Percentiles rank a stretch among this genome's conserved stretches.
These are phyloP conservation scores for Willisornis vidua DNA, from an alignment of 2,113 vertebrate genomes.

Conservation along the genomic window DNA sequence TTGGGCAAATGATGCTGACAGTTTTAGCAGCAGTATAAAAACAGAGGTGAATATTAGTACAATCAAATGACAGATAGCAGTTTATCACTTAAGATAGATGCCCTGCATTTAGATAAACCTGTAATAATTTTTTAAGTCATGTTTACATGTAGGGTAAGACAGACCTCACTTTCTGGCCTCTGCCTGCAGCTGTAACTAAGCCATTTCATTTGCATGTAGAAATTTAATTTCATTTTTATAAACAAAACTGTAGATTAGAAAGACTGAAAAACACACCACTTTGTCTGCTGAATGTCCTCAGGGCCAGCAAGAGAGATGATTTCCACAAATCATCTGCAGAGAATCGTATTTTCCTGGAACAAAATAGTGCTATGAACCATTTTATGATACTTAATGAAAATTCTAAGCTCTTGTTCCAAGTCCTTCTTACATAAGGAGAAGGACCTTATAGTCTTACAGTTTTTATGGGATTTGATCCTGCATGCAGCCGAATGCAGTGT, in stretches of 20 bases:
- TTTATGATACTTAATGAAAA: background rate
- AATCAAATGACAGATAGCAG: background rate
- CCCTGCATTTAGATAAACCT: background rate
- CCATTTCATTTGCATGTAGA: slow-evolving; percentile 23
- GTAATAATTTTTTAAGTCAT: background rate
- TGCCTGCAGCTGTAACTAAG: slow-evolving; percentile 25
- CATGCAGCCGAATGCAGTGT: background rate
- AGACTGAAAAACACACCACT: background rate
- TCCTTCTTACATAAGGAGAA: background rate
- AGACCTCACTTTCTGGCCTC: background rate
- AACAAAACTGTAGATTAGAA: slow-evolving; percentile 38
- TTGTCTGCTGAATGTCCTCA: background rate
- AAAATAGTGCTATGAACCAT: background rate
- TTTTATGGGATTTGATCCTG: background rate
- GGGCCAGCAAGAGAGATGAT: background rate
- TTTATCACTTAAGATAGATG: background rate
- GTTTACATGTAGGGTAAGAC: background rate
- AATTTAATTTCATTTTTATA: slow-evolving; percentile 50
- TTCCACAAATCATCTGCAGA: slow-evolving; percentile 9
- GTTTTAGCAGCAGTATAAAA: background rate
- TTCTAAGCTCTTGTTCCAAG: background rate
- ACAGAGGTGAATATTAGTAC: background rate
- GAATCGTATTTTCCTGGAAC: slow-evolving; percentile 10
- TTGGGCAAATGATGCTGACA: background rate
- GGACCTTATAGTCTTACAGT: background rate